Evolutionary conservation across 53 echinoderm and acorn worm species (phyloP), one percentile per base, ranked within the genome.

Genomic region (Paracentrotus lividus): DNA sequence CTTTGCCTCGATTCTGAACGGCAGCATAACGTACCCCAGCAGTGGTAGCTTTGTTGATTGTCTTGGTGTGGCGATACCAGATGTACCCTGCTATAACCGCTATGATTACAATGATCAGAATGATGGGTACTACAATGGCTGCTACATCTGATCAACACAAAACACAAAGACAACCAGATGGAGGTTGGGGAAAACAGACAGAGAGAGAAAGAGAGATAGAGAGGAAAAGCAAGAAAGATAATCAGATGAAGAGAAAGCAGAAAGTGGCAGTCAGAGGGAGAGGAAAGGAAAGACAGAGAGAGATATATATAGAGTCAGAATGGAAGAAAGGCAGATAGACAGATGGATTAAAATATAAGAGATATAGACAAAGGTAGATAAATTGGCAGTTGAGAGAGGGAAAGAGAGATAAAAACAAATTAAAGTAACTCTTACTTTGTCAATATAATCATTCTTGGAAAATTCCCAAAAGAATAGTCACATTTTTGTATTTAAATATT

Each of bases 11-110:
- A 36, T 56, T 56, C 54, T 86, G 86, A 9, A 86, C 86, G 38
- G 86, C 86, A 18, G 86, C 86, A 21, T 86, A 86, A 86, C 86
- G 86, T 86, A 86, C 86, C 86, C 86, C 86, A 21, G 86, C 86
- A 54, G 86, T 86, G 1, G 55, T 56, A 4, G 4, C 86, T 38
- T 86, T 86, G 56, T 44, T 47, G 43, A 47, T 27, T 1, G 53
- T 20, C 56, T 8, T 56, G 4, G 54, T 56, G 0, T 23, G 57
- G 3, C 56, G 56, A 56, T 86, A 86, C 33, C 47, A 86, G 21
- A 55, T 10, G 16, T 20, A 32, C 8, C 33, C 86, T 2, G 1
- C 18, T 44, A 86, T 86, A 33, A 86, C 86, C 24, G 57, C 86
- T 29, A 86, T 18, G 3, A 86, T 56, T 21, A 86, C 86, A 7